Evolutionary conservation across 2,888 invertebrate genomes (phyloP), one percentile per base, ranked within the genome.

Genomic region (Sinohyriopsis cumingii): DNA sequence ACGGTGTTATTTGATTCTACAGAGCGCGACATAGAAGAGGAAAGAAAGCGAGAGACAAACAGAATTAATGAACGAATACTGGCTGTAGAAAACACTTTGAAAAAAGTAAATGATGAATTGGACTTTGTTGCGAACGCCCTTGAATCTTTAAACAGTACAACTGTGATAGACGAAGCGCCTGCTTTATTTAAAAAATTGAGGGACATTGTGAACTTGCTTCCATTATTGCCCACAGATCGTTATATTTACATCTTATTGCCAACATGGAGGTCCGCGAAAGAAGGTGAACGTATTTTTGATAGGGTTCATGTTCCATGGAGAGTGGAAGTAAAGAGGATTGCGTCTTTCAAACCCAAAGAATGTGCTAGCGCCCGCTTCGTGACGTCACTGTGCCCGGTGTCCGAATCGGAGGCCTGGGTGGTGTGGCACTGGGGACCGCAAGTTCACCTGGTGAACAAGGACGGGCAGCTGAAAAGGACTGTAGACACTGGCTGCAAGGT

Each of bases 381-480:
- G 18, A 77, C 75, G 3, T 69, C 77, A 55, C 75, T 77, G 73
- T 77, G 77, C 55, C 62, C 71, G 5, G 73, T 68, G 6, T 53
- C 61, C 7, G 69, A 77, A 20, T 64, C 55, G 22, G 71, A 75
- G 28, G 73, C 68, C 19, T 77, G 77, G 77, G 75, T 75, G 12
- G 73, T 75, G 6, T 77, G 77, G 77, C 77, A 77, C 60, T 77
- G 75, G 75, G 77, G 77, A 0, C 77, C 77, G 5, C 59, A 68
- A 28, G 54, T 77, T 22, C 69, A 77, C 55, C 66, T 73, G 55
- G 69, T 77, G 7, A 68, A 75, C 59, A 77, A 77, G 55, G 71
- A 69, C 22, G 77, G 73, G 0, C 66, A 77, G 53, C 73, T 77
- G 9, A 65, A 66, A 24, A 62, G 66, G 55, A 71, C 75, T 1